A percentile compares a stretch with the other conserved stretches of the same genome.
phyloP scores from a whole-genome alignment of 2,888 invertebrate genomes.

The Antheraea assamensis region DNA sequence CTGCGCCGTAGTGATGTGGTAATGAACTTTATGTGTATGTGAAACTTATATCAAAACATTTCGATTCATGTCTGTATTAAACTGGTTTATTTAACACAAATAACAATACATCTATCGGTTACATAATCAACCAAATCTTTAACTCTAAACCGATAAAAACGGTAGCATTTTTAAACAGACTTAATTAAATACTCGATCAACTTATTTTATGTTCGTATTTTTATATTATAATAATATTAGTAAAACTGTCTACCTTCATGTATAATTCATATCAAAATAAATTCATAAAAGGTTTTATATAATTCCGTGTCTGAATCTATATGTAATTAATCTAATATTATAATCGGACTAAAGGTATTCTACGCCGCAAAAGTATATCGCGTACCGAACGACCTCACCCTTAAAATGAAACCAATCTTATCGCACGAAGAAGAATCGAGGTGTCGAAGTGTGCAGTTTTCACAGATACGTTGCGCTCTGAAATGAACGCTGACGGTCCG shows the following conservation, averaged over 20 bases:
- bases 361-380: background rate
- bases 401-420: constrained; percentile 48
- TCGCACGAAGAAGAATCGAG: constrained; percentile 53
- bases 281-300: background rate
- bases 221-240: background rate
- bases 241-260: background rate
- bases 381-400: constrained; percentile 10
- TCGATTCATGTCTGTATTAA: too few species aligned
- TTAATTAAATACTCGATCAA: background rate
- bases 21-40: too few species aligned
- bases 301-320: too few species aligned
- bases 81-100: background rate
- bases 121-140: background rate
- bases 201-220: background rate
- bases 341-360: background rate
- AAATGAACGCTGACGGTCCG: constrained; percentile 57
- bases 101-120: background rate
- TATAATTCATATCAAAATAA: too few species aligned
- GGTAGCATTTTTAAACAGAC: background rate
- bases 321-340: background rate
- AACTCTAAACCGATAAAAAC: background rate
- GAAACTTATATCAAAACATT: too few species aligned
- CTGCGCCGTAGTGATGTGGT: too few species aligned
- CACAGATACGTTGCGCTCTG: constrained; percentile 42
- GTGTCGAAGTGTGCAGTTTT: constrained; percentile 49